Evolutionary conservation across 1,140 invertebrate species (phyloP).

Genomic region (Dendroctonus valens): DNA sequence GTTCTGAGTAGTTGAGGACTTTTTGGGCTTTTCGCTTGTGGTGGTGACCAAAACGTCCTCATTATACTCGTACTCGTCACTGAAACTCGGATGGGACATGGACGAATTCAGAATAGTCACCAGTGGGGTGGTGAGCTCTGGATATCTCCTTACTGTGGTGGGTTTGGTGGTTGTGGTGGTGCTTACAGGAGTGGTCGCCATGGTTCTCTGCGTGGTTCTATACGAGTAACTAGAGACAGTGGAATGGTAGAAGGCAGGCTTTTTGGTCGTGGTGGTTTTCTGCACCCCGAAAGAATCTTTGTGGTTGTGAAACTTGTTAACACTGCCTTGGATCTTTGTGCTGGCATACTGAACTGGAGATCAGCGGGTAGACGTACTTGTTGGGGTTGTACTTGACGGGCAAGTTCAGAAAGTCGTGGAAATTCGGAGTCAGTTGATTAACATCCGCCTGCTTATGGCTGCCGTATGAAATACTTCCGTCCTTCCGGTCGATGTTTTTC

Average conservation of each 20-base stretch:
- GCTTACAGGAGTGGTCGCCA: constrained; percentile 47
- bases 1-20: constrained; percentile 16
- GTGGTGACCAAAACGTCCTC: constrained; percentile 17
- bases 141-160: constrained; percentile 40
- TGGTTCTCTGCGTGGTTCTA: constrained; percentile 43
- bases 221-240: constrained; percentile 31
- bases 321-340: constrained; percentile 68
- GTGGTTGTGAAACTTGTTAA: constrained; percentile 63
- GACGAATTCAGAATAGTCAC: constrained; percentile 40
- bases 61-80: constrained; percentile 43
- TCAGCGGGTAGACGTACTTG: constrained; percentile 65
- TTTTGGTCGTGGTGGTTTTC: constrained; percentile 47
- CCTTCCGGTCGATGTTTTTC: constrained; percentile 51
- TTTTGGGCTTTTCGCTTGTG: constrained; percentile 11
- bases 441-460: constrained; percentile 55
- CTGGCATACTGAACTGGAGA: constrained; percentile 72
- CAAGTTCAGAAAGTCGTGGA: constrained; percentile 69
- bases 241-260: constrained; percentile 46
- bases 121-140: constrained; percentile 37
- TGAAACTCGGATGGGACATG: constrained; percentile 47
- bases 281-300: constrained; percentile 54
- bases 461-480: constrained; percentile 46
- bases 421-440: constrained; percentile 59
- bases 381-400: constrained; percentile 66
- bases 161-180: constrained; percentile 45